A percentile compares a stretch with the other conserved stretches of the same genome.
phyloP scores from a whole-genome alignment of 2,888 invertebrate genomes.

The Perithous albicinctus region DNA sequence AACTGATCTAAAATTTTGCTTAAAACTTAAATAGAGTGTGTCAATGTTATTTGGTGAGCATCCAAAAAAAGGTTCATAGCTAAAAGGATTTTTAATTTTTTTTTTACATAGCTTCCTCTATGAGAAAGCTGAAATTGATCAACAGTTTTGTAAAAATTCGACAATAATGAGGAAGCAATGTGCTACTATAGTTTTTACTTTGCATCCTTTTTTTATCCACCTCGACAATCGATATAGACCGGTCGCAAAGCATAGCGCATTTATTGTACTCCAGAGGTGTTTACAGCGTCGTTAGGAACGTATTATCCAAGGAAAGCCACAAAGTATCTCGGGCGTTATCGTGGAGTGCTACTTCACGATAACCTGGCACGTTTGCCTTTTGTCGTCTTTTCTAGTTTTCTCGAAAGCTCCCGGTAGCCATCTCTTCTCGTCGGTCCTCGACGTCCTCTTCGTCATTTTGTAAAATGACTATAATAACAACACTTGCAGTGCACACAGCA shows the following conservation, averaged over 20 bases:
- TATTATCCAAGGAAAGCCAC: constrained; percentile 24
- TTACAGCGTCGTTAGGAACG: constrained; percentile 38
- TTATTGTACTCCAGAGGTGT: background rate
- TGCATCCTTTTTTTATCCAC: constrained; percentile 20
- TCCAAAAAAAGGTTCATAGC: no score
- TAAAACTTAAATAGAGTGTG: no score
- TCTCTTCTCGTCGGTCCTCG: background rate
- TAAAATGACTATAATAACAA: background rate
- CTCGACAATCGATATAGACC: background rate
- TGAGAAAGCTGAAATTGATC: no score
- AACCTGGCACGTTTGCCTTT: constrained; percentile 11
- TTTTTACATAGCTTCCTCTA: no score
- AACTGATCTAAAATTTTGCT: no score
- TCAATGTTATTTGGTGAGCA: no score
- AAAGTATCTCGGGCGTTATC: constrained; percentile 22
- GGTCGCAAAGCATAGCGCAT: background rate
- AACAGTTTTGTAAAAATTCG: no score
- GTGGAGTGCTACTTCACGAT: constrained; percentile 26
- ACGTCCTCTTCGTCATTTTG: background rate
- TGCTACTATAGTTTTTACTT: no score
- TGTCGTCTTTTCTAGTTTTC: constrained; percentile 40
- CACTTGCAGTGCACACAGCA: background rate
- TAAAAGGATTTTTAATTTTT: no score
- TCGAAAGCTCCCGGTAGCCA: background rate
- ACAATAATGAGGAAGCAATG: no score